A percentile compares a stretch with the other conserved stretches of the same genome.
phyloP scores from a whole-genome alignment of 1,140 invertebrate genomes.

The Theocolax elegans region DNA sequence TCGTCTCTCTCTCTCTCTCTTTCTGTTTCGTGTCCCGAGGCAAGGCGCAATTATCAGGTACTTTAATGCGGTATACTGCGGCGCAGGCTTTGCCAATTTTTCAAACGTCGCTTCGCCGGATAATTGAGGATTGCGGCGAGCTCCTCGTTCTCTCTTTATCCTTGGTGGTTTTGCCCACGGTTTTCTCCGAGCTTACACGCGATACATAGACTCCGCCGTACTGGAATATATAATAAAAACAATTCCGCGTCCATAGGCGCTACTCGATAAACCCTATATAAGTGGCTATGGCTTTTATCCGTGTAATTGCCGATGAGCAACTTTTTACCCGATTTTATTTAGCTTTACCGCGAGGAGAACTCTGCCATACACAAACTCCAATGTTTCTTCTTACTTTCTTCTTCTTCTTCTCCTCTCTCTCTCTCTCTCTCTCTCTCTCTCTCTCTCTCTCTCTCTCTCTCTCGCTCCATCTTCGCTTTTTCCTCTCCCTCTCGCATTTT shows the following conservation, averaged over 20 bases:
- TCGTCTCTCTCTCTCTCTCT: conserved; percentile 15
- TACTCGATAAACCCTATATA: conserved; percentile 36
- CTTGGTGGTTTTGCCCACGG: background rate
- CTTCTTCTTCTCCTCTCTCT: background rate
- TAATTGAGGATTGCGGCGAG: conserved; percentile 42
- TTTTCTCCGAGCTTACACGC: background rate
- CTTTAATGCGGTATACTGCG: conserved; percentile 51
- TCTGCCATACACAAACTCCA: background rate
- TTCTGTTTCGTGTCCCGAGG: too few relatives aligned
- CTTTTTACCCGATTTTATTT: conserved; percentile 38
- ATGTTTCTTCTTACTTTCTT: background rate
- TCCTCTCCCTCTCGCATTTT: background rate
- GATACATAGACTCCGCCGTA: conserved; percentile 14
- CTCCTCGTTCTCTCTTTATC: too few relatives aligned
- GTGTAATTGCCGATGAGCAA: conserved; percentile 28
- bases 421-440: background rate
- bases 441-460: background rate
- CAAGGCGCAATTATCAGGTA: conserved; percentile 61
- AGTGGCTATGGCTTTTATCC: conserved; percentile 36
- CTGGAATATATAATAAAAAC: conserved; percentile 32
- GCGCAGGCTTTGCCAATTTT: conserved; percentile 41
- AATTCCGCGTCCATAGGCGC: conserved; percentile 7
- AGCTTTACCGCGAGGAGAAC: conserved; percentile 7
- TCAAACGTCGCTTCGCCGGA: conserved; percentile 28
- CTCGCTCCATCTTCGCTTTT: background rate